Evolutionary conservation across 2,797 vertebrate species (phyloP), one percentile per base, ranked within the genome.

Genomic region (Octomys mimax): DNA sequence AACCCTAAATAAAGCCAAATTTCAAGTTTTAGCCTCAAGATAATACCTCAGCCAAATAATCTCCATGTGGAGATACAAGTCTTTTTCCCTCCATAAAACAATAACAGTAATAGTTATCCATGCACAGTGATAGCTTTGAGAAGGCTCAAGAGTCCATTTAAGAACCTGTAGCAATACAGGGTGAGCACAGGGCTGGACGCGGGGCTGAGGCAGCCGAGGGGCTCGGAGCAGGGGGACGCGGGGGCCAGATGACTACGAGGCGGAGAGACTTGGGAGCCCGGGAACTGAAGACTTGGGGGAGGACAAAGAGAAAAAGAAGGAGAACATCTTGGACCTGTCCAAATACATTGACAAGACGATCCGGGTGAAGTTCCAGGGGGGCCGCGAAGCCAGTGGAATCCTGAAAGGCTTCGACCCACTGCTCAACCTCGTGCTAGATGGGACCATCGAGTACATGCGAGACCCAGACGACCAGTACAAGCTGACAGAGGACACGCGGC

Each of bases 241-340:
- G 16, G 39, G 16, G 3, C 28, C 81, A 80, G 93, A 52, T 8
- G 92, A 0, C 64, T 36, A 33, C 5, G 46, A 21, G 28, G 2
- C 61, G 6, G 62, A 22, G 36, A 10, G 59, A 28, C 54, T 4
- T 31, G 68, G 59, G 39, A 49, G 11, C 71, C 21, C 5, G 14
- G 19, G 75, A 7, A 10, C 71, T n/a, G 19, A 33, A 24, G 78
- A 26, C 57, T 8, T 2, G 21, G 62, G 22, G 24, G 24, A 42
- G 99, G 99, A 99, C 95, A 99, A 99, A 97, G 99, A 99, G 87
- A 99, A 99, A 98, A 99, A 99, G 98, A 99, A 99, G 97, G 99
- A 99, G 98, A 99, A 99, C 89, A 99, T 99, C 91, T 99, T 99
- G 96, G 99, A 99, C 68, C 98, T 99, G 89, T 99, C 99, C 10